Conservation (phyloP, 2,113 vertebrate species). For the Felis catus region F.catus_Fca126_mat1.0 CM031420.1:61001001-61001500, state of each 20-base stretch:
- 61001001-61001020: not conserved
- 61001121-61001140: not conserved
- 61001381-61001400: constrained; percentile 49
- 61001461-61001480: constrained; percentile 56
- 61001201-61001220: not conserved
- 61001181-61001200: not conserved
- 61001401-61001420: constrained; percentile 53
- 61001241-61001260: not conserved
- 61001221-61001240: not conserved
- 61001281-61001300: constrained; percentile 11
- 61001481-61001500: constrained; percentile 61
- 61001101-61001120: constrained; percentile 20
- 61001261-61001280: not conserved
- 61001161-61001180: not conserved
- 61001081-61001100: not conserved
- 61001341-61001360: constrained; percentile 23
- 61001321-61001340: constrained; percentile 29
- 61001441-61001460: constrained; percentile 61
- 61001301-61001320: constrained; percentile 32
- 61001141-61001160: not conserved
- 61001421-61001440: constrained; percentile 63
- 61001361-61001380: constrained; percentile 11
- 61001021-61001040: not conserved
- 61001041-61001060: not conserved
- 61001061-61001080: not conserved